Base-by-base conservation (phyloP, 2,888 invertebrate species). In the Drosophila ezoana region DNA sequence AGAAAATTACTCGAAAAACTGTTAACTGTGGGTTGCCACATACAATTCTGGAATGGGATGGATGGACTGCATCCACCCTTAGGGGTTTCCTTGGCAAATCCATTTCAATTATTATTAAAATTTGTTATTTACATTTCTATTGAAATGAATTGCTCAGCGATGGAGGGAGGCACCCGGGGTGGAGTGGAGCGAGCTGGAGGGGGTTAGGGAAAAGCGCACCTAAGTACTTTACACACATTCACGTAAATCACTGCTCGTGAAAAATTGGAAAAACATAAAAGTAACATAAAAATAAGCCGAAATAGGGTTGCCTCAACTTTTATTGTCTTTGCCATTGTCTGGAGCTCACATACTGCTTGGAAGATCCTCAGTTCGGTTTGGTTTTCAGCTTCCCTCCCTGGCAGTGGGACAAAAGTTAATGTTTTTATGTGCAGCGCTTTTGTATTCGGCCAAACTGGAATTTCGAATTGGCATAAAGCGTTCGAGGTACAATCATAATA, bases 111-210 rank as follows among this genome's bases (percentile, higher is more conserved):
- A 88, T 89, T 76, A 87, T 89, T 83, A 81, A 86, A 87, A 89
- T 86, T 85, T 83, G 41, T 59, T 86, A 90, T 90, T 90, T 90
- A 89, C 90, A 90, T 90, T 90, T 90, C 87, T 77, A 90, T 90
- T 90, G 90, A 87, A 86, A 84, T 79, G 82, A 82, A 89, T 86
- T 89, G 79, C 74, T 76, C 75, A 18, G 28, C 51, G 18, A 14
- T 10, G 28, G 18, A 44, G 54, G 33, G 57, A 44, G 20, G 14
- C 20, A 3, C 2, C 2, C n/a, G 61, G 1, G 1, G 28, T 28
- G 28, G 23, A 8, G 23, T 23, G 23, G 6, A 8, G 23, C 8
- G 23, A 1, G 6, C 0, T 8, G 23, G n/a, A 20, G 14, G 38
- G 37, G n/a, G 38, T 14, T 11, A 62, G 16, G 44, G 70, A 70